These are phyloP conservation scores for Eueides isabella DNA, from an alignment of 1,140 invertebrate genomes.

Conservation along the genomic window DNA sequence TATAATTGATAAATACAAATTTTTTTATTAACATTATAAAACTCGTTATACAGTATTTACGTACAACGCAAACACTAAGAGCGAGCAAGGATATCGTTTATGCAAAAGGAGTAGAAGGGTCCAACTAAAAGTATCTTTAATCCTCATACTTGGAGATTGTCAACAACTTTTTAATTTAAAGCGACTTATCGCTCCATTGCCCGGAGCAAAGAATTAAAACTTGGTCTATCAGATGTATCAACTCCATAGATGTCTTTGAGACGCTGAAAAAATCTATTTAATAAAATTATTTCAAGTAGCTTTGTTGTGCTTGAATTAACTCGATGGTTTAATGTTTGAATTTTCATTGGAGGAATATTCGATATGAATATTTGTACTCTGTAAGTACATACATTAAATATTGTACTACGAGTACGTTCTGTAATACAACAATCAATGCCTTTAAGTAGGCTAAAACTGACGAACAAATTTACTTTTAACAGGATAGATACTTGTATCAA, in stretches of 20 bases:
- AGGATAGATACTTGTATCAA: too few relatives aligned
- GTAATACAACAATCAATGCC: too few relatives aligned
- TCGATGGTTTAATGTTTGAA: too few relatives aligned
- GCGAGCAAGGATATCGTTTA: constrained; percentile 9
- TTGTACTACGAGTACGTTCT: too few relatives aligned
- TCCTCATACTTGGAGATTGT: constrained; percentile 46
- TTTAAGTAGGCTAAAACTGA: too few relatives aligned
- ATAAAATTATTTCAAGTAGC: background rate
- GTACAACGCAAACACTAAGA: constrained; percentile 5
- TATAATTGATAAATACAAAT: too few relatives aligned
- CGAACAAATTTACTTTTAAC: too few relatives aligned
- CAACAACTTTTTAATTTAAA: constrained; percentile 67
- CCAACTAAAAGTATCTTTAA: constrained; percentile 33
- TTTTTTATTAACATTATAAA: constrained; percentile 1
- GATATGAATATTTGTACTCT: too few relatives aligned
- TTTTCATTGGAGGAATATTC: too few relatives aligned
- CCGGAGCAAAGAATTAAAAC: constrained; percentile 38
- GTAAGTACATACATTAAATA: too few relatives aligned
- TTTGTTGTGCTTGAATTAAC: background rate
- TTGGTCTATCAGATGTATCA: constrained; percentile 35
- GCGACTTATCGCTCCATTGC: constrained; percentile 58
- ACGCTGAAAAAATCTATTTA: background rate
- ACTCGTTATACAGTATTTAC: background rate
- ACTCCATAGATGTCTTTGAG: constrained; percentile 23
- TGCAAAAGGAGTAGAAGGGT: constrained; percentile 22